These are phyloP conservation scores for Polydesmus complanatus DNA, from an alignment of 2,888 invertebrate genomes.

Conservation along the genomic window DNA sequence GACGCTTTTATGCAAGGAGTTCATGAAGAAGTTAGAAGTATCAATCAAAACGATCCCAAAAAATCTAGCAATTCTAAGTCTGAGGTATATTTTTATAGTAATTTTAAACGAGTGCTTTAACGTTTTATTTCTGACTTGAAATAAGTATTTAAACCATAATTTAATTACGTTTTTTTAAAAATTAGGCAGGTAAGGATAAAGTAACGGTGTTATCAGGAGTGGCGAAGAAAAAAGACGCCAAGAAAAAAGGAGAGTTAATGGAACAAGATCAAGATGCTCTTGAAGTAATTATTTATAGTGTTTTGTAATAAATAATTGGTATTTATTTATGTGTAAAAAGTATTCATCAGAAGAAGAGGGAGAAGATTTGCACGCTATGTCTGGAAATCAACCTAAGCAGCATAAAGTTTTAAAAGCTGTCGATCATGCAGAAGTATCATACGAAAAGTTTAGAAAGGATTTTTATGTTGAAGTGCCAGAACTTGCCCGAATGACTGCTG, in stretches of 20 bases:
- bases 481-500: slow-evolving; percentile 73
- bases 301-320: not conserved
- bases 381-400: slow-evolving; percentile 78
- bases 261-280: slow-evolving; percentile 96
- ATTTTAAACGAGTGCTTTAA: slow-evolving; percentile 1
- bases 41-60: slow-evolving; percentile 54
- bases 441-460: slow-evolving; percentile 77
- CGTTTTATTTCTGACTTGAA: not conserved
- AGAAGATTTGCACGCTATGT: slow-evolving; percentile 71
- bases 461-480: slow-evolving; percentile 98
- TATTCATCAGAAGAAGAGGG: slow-evolving; percentile 95
- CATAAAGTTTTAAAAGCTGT: slow-evolving; percentile 84
- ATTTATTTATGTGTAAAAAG: slow-evolving; percentile 32
- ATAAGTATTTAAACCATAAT: not conserved
- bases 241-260: slow-evolving; percentile 91
- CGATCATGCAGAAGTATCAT: slow-evolving; percentile 75
- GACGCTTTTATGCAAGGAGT: slow-evolving; percentile 90
- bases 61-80: slow-evolving; percentile 21
- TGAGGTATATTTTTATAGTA: not conserved
- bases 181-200: slow-evolving; percentile 4
- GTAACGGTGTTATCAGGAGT: slow-evolving; percentile 65
- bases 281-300: slow-evolving; percentile 37
- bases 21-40: slow-evolving; percentile 67
- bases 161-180: not conserved
- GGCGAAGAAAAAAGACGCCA: slow-evolving; percentile 54